Conservation (phyloP, 2,113 vertebrate genomes). For the Piaya cayana region DNA sequence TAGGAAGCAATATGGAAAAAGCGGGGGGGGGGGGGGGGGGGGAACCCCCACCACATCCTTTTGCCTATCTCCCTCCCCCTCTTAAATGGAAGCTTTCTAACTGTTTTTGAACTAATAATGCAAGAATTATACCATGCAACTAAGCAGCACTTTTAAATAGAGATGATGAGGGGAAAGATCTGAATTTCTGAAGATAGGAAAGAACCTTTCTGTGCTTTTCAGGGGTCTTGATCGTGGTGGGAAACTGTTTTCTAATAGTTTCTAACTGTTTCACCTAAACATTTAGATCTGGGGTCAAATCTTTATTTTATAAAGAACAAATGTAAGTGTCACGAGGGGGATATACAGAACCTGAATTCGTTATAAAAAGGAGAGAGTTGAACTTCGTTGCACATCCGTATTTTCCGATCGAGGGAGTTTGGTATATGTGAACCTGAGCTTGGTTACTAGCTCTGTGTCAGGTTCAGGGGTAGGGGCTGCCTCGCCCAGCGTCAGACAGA, state of each 20-base stretch:
- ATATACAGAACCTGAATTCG: neutral
- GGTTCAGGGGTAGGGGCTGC: neutral
- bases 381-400: neutral
- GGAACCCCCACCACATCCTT: neutral
- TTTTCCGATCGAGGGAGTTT: neutral
- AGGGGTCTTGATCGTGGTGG: constrained; percentile 19
- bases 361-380: neutral
- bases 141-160: constrained; percentile 85
- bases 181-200: constrained; percentile 58
- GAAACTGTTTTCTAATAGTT: constrained; percentile 54
- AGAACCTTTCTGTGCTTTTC: constrained; percentile 53
- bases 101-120: constrained; percentile 80
- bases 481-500: neutral
- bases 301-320: constrained; percentile 22
- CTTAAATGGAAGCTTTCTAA: constrained; percentile 77
- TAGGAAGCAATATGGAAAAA: constrained; percentile 83
- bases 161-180: constrained; percentile 66
- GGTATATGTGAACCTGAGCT: neutral
- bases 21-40: too few species aligned
- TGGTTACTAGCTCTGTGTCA: neutral
- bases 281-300: constrained; percentile 46
- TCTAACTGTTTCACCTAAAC: constrained; percentile 13
- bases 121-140: constrained; percentile 81
- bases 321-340: constrained; percentile 59
- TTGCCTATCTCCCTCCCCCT: neutral